A percentile compares a stretch with the other conserved stretches of the same genome.
phyloP scores from a whole-genome alignment of 1,140 invertebrate genomes.

The Drosophila pruinosa region DNA sequence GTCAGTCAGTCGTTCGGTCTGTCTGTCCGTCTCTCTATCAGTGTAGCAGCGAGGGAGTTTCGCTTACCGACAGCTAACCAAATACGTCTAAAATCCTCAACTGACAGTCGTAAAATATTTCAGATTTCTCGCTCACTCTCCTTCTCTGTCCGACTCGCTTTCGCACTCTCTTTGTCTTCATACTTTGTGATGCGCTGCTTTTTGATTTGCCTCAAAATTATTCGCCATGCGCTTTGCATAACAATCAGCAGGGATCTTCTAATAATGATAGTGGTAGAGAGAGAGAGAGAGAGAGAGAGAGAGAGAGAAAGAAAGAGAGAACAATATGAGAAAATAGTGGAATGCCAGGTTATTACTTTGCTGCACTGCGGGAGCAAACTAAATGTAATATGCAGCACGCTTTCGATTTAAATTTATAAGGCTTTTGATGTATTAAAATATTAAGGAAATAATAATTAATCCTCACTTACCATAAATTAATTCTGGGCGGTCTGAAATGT shows the following conservation, averaged over 20 bases:
- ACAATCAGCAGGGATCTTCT: conserved; percentile 45
- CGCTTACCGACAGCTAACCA: not conserved
- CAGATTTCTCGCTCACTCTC: not conserved
- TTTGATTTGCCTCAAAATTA: conserved; percentile 53
- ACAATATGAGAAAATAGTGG: conserved; percentile 20
- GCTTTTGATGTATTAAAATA: too few relatives aligned
- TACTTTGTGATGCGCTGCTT: conserved; percentile 16
- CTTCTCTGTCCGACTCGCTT: not conserved
- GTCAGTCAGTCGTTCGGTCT: conserved; percentile 10
- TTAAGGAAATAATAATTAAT: too few relatives aligned
- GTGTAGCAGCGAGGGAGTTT: conserved; percentile 10
- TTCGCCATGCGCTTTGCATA: conserved; percentile 52
- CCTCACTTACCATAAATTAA: too few relatives aligned
- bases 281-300: not conserved
- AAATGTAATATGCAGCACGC: conserved; percentile 17
- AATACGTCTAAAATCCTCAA: conserved; percentile 29
- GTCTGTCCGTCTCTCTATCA: not conserved
- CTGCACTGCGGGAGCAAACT: not conserved
- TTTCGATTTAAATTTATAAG: conserved; percentile 13
- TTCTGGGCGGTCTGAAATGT: too few relatives aligned
- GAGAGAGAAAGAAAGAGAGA: not conserved
- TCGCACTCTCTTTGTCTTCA: not conserved
- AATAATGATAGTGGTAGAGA: too few relatives aligned
- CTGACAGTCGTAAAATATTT: conserved; percentile 50
- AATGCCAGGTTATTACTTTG: conserved; percentile 43